Conservation (phyloP, 1,140 invertebrate species). For the Drosophila parabipectinata region DNA sequence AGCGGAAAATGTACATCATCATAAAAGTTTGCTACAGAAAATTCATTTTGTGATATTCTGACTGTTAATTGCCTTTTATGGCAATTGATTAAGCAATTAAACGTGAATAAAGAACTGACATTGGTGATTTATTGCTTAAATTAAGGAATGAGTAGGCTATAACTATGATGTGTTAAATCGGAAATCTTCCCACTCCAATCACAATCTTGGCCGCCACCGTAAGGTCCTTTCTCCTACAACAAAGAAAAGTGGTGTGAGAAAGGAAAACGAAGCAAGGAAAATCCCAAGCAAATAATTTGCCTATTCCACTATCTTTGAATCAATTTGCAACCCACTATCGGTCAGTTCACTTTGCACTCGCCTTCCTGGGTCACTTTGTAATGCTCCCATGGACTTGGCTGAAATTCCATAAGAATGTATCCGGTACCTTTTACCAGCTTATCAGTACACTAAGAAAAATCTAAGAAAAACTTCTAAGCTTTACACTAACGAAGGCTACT, state of each 20-base stretch:
- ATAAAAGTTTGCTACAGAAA: background rate
- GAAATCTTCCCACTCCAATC: conserved; percentile 8
- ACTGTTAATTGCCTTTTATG: background rate
- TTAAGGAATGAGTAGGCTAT: no score
- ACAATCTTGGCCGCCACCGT: conserved; percentile 17
- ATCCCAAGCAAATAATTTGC: conserved; percentile 56
- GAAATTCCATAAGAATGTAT: conserved; percentile 58
- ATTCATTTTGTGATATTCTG: background rate
- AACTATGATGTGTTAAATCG: background rate
- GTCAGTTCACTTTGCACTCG: conserved; percentile 34
- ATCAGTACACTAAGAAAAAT: background rate
- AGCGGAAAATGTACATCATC: conserved; percentile 23
- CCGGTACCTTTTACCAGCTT: conserved; percentile 45
- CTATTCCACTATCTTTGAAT: conserved; percentile 42
- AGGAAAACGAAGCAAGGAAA: background rate
- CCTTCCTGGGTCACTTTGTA: conserved; percentile 31
- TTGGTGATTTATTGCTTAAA: no score
- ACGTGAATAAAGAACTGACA: background rate
- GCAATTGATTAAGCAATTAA: background rate
- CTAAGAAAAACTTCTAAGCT: no score
- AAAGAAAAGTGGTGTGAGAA: conserved; percentile 29
- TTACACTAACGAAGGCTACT: no score
- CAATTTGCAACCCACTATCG: conserved; percentile 21
- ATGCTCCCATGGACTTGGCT: conserved; percentile 43
- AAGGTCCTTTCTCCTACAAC: conserved; percentile 17